A percentile compares a stretch with the other conserved stretches of the same genome.
phyloP scores from a whole-genome alignment of 2,888 invertebrate genomes.

The Cacoxenus indagator region DNA sequence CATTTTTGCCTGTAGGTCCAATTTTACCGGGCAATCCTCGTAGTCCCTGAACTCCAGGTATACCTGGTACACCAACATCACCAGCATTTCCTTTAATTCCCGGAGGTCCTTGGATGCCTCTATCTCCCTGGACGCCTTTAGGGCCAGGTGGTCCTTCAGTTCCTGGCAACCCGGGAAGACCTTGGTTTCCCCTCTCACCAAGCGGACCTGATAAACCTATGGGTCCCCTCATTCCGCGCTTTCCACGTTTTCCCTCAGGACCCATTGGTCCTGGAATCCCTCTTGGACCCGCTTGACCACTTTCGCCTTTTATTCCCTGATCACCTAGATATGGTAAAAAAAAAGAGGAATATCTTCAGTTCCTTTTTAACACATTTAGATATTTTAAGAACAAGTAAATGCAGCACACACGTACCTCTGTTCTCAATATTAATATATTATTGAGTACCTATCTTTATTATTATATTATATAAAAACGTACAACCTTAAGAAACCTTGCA shows the following conservation, averaged over 20 bases:
- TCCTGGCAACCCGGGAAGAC: constrained; percentile 74
- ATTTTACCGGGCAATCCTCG: constrained; percentile 78
- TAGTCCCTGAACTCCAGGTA: constrained; percentile 74
- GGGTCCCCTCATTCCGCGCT: constrained; percentile 83
- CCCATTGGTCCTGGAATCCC: constrained; percentile 83
- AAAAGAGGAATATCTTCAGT: not conserved
- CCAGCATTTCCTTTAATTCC: constrained; percentile 77
- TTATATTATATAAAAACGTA: not conserved
- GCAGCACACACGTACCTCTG: too few relatives aligned
- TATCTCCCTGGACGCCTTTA: constrained; percentile 82
- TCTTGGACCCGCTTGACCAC: constrained; percentile 80
- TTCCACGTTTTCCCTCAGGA: constrained; percentile 84
- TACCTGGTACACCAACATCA: constrained; percentile 75
- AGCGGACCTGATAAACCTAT: constrained; percentile 78
- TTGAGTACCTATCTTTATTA: not conserved
- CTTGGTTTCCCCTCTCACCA: constrained; percentile 75
- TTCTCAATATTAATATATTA: too few relatives aligned
- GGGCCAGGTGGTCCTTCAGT: constrained; percentile 83
- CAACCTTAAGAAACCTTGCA: too few relatives aligned
- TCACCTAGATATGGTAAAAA: constrained; percentile 73
- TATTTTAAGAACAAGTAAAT: too few relatives aligned
- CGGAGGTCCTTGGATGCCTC: constrained; percentile 77
- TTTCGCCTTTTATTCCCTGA: constrained; percentile 81
- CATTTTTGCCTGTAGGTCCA: constrained; percentile 80
- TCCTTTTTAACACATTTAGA: not conserved